Evolutionary conservation across 2,797 vertebrate genomes (phyloP).

Genomic region (Euphonia xanthogaster): DNA sequence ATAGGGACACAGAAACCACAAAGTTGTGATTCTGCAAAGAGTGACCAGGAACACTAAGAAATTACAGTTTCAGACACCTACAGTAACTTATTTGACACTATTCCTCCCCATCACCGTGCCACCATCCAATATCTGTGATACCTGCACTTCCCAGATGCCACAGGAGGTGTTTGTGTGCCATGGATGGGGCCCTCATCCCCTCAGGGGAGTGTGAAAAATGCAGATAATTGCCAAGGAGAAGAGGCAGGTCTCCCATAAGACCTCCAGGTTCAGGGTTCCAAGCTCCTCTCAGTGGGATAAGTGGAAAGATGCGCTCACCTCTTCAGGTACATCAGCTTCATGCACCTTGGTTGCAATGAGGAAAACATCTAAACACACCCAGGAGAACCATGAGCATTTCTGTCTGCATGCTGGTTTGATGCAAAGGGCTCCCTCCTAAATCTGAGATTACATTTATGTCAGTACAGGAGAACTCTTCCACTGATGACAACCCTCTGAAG

Average conservation of each 20-base stretch:
- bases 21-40: background rate
- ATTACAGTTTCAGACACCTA: background rate
- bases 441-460: background rate
- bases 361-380: background rate
- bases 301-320: background rate
- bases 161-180: background rate
- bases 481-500: background rate
- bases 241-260: background rate
- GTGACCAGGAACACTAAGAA: background rate
- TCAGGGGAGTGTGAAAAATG: background rate
- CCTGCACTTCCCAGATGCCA: background rate
- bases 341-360: background rate
- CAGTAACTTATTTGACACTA: background rate
- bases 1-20: background rate
- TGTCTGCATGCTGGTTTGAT: background rate
- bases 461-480: background rate
- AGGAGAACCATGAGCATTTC: background rate
- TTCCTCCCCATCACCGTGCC: background rate
- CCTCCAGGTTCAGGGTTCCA: background rate
- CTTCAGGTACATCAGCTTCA: background rate
- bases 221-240: background rate
- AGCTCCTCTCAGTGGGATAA: background rate
- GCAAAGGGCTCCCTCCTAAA: background rate
- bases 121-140: background rate
- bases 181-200: background rate